phyloP scores from a whole-genome alignment of 2,113 vertebrate species.

The Phyllostomus hastatus region DNA sequence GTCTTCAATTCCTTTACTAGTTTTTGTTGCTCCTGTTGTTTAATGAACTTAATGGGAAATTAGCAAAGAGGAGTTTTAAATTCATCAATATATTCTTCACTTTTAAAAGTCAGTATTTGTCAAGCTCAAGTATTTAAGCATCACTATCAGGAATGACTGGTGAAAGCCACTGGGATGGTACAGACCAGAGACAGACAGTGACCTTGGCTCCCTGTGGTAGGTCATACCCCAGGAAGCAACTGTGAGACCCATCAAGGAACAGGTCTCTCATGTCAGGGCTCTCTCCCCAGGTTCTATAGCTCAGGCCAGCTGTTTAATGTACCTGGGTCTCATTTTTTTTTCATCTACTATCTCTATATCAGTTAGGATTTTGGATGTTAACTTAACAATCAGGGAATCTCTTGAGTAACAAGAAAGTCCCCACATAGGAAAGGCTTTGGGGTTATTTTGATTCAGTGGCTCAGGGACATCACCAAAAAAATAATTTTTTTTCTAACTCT shows the following conservation, averaged over 20 bases:
- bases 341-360: not conserved
- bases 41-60: slow-evolving; percentile 20
- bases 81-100: not conserved
- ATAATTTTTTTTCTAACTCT: not conserved
- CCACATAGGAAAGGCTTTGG: not conserved
- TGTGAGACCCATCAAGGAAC: not conserved
- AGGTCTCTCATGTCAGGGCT: not conserved
- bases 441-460: not conserved
- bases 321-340: not conserved
- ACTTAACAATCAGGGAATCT: not conserved
- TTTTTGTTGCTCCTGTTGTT: not conserved
- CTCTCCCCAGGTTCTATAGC: not conserved
- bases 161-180: not conserved
- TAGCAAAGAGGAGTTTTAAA: not conserved
- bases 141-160: not conserved
- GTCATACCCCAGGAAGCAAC: not conserved
- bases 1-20: slow-evolving; percentile 8
- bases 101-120: slow-evolving; percentile 24
- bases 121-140: not conserved
- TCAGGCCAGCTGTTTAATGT: not conserved
- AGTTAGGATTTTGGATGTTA: not conserved
- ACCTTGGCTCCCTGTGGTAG: not conserved
- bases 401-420: not conserved
- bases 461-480: not conserved
- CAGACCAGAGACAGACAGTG: not conserved